Evolutionary conservation across 2,797 vertebrate species (phyloP).

Genomic region (Semaprochilodus insignis): DNA sequence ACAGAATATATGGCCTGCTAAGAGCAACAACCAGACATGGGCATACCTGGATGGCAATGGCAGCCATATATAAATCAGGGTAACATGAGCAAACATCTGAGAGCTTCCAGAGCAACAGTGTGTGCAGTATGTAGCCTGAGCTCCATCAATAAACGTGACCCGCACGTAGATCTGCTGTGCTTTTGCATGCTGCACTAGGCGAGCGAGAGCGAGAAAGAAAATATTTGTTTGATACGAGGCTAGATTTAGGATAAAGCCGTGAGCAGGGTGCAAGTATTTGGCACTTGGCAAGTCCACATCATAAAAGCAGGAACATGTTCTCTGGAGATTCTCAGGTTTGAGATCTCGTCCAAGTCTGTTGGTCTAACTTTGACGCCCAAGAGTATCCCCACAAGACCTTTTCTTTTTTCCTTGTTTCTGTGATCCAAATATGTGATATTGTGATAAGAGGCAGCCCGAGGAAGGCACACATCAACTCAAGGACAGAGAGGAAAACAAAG

Average conservation of each 20-base stretch:
- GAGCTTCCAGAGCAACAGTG: constrained; percentile 16
- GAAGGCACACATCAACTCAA: not conserved
- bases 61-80: constrained; percentile 32
- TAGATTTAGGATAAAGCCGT: constrained; percentile 27
- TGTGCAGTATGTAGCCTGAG: constrained; percentile 25
- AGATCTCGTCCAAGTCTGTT: constrained; percentile 12
- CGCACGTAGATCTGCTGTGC: constrained; percentile 35
- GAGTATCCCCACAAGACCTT: not conserved
- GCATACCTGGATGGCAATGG: constrained; percentile 24
- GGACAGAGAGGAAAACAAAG: not conserved
- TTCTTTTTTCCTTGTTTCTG: not conserved
- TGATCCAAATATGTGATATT: constrained; percentile 18
- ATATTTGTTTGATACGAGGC: constrained; percentile 16
- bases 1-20: not conserved
- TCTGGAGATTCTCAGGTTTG: not conserved
- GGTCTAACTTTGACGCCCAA: constrained; percentile 40
- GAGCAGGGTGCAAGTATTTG: constrained; percentile 37
- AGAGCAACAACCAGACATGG: constrained; percentile 7
- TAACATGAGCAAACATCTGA: constrained; percentile 45
- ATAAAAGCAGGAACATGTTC: constrained; percentile 1
- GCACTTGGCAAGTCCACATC: not conserved
- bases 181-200: constrained; percentile 23
- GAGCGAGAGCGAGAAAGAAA: constrained; percentile 16
- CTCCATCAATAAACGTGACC: constrained; percentile 24
- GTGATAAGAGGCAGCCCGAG: constrained; percentile 11